A percentile compares a stretch with the other conserved stretches of the same genome.
Evolutionary conservation across 2,797 vertebrate species (phyloP).

Genomic region (Pyrocephalus nanus): DNA sequence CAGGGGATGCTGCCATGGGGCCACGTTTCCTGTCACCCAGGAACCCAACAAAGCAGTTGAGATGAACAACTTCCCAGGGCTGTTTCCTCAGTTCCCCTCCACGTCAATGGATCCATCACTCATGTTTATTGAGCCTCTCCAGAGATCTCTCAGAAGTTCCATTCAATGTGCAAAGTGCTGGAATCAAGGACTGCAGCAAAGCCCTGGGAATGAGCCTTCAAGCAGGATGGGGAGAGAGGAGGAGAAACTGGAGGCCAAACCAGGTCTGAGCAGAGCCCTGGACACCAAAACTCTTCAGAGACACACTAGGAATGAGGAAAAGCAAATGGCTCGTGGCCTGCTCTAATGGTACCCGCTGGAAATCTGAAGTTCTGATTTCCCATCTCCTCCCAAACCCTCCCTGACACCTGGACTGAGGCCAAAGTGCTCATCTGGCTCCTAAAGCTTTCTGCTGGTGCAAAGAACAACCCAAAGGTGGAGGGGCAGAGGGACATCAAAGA

Average conservation of each 20-base stretch:
- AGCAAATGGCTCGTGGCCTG: background rate
- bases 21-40: background rate
- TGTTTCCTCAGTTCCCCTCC: background rate
- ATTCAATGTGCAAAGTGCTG: background rate
- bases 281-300: background rate
- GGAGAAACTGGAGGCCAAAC: too few relatives aligned
- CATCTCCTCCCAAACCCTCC: background rate
- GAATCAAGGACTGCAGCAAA: background rate
- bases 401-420: background rate
- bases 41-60: background rate
- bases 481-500: background rate
- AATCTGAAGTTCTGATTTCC: background rate
- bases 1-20: background rate
- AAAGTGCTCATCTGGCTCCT: background rate
- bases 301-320: background rate
- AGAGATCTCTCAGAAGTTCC: background rate
- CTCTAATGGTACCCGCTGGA: background rate
- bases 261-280: background rate
- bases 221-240: background rate
- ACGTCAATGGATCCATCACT: background rate
- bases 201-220: background rate
- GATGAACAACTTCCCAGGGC: background rate
- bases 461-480: background rate
- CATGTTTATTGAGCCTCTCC: background rate
- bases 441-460: background rate